Percentiles rank a stretch among this genome's conserved stretches.
These are phyloP conservation scores for Drosophila vallismaia DNA, from an alignment of 2,888 invertebrate genomes.

Conservation along the genomic window DNA sequence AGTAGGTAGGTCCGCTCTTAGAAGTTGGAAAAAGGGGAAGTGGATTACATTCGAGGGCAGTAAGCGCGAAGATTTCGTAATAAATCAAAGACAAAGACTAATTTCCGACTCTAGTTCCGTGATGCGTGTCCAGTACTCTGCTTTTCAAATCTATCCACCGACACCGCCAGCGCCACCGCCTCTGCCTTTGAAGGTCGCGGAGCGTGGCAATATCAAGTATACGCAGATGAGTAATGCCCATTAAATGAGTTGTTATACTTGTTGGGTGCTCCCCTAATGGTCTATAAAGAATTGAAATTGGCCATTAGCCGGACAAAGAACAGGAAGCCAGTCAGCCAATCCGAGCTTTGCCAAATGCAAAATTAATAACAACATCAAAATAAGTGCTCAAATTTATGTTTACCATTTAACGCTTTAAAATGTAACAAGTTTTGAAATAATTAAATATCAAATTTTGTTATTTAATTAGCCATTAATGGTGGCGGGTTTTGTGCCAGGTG, in stretches of 20 bases:
- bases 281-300: constrained; percentile 58
- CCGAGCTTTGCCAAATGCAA: constrained; percentile 22
- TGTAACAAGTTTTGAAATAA: constrained; percentile 39
- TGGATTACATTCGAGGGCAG: constrained; percentile 69
- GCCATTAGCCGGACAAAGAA: constrained; percentile 62
- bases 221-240: constrained; percentile 57
- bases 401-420: constrained; percentile 45
- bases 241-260: constrained; percentile 58
- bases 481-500: constrained; percentile 5
- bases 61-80: constrained; percentile 59
- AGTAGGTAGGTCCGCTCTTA: constrained; percentile 52
- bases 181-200: constrained; percentile 55
- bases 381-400: constrained; percentile 23
- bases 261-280: constrained; percentile 59
- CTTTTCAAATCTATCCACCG: constrained; percentile 3
- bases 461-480: constrained; percentile 15
- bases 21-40: constrained; percentile 50
- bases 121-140: constrained; percentile 68
- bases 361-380: constrained; percentile 22
- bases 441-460: constrained; percentile 25
- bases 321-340: constrained; percentile 23
- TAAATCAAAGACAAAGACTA: constrained; percentile 56
- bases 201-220: constrained; percentile 54
- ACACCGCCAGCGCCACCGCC: constrained; percentile 3
- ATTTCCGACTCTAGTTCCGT: constrained; percentile 66